phyloP scores from a whole-genome alignment of 2,113 vertebrate species.

The Rhadina sibilatrix region DNA sequence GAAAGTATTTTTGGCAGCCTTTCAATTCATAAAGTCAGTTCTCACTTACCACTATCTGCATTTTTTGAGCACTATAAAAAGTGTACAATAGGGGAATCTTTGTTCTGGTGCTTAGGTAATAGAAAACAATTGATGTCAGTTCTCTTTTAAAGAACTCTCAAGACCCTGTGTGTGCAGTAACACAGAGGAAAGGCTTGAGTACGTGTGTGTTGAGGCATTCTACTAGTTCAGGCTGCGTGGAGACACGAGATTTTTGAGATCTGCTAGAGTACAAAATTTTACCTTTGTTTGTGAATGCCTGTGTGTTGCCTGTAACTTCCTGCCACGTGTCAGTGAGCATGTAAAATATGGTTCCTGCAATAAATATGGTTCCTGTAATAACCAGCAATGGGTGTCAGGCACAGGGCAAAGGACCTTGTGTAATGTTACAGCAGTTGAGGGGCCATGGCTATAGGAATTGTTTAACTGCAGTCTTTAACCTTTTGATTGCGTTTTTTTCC shows the following conservation, averaged over 20 bases:
- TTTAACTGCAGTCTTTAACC: neutral
- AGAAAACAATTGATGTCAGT: neutral
- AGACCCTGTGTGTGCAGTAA: neutral
- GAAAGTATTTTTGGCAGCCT: neutral
- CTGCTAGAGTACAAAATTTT: neutral
- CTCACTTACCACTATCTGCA: neutral
- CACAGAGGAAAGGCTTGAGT: neutral
- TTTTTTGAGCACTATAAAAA: neutral
- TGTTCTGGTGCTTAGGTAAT: neutral
- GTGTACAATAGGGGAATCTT: neutral
- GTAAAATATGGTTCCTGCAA: neutral
- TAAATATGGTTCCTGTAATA: neutral
- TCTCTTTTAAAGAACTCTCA: neutral
- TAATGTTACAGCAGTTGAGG: neutral
- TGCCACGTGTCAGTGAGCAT: neutral
- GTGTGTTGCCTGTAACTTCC: neutral
- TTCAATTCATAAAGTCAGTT: neutral
- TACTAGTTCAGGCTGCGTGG: neutral
- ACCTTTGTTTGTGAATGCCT: neutral
- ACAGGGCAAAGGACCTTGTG: neutral
- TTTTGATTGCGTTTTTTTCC: neutral
- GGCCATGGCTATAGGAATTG: neutral
- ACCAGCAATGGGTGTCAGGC: neutral
- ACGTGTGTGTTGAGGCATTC: accelerated
- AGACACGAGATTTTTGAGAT: neutral